phyloP scores from a whole-genome alignment of 1,140 invertebrate species.

The Drosophila bipectinata region DNA sequence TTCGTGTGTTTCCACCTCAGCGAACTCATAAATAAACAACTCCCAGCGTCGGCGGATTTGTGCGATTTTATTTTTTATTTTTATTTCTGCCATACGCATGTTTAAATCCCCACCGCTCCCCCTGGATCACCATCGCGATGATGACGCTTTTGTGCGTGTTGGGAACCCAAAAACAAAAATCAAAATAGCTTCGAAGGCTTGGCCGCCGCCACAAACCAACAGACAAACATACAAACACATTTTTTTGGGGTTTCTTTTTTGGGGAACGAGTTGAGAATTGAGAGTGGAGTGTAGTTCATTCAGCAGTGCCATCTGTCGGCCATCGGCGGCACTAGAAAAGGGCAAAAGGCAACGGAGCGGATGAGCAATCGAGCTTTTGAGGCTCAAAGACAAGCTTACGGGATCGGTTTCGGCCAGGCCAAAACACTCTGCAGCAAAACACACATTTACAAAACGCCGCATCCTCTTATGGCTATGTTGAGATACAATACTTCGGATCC shows the following conservation, averaged over 20 bases:
- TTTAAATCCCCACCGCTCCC: slow-evolving; percentile 8
- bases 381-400: slow-evolving; percentile 50
- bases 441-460: slow-evolving; percentile 14
- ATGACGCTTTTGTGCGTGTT: slow-evolving; percentile 43
- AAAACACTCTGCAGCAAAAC: not conserved
- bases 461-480: slow-evolving; percentile 34
- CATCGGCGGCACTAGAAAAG: slow-evolving; percentile 55
- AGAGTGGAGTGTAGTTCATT: not conserved
- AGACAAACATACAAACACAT: slow-evolving; percentile 7
- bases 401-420: slow-evolving; percentile 36
- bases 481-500: slow-evolving; percentile 7
- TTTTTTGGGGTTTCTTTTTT: slow-evolving; percentile 2
- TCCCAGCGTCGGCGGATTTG: slow-evolving; percentile 46
- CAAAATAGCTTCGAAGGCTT: slow-evolving; percentile 60
- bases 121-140: slow-evolving; percentile 3
- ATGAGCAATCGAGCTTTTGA: slow-evolving; percentile 49
- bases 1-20: slow-evolving; percentile 43
- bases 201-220: slow-evolving; percentile 45
- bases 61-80: slow-evolving; percentile 30
- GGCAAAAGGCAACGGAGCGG: slow-evolving; percentile 32
- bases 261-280: slow-evolving; percentile 12
- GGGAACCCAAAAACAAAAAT: slow-evolving; percentile 28
- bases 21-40: slow-evolving; percentile 59
- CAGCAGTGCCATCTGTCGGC: slow-evolving; percentile 67
- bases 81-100: slow-evolving; percentile 44